Conservation (phyloP, 1,140 invertebrate species). For the Heterodera schachtii region DNA sequence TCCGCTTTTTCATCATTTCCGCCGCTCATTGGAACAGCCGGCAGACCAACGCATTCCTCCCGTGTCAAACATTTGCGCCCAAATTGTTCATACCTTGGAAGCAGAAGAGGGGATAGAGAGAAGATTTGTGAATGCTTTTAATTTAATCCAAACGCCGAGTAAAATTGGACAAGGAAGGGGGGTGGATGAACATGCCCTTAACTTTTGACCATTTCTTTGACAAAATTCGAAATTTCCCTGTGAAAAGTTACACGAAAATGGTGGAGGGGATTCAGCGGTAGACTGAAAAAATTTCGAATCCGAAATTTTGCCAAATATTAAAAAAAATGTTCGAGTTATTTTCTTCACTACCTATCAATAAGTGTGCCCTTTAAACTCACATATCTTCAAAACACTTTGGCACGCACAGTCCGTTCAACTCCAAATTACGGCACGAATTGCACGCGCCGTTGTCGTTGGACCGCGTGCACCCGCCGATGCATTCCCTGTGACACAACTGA, state of each 20-base stretch:
- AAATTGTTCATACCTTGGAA: conserved; percentile 23
- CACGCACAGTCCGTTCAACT: conserved; percentile 72
- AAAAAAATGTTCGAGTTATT: too few relatives aligned
- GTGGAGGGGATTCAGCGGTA: too few relatives aligned
- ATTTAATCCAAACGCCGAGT: too few relatives aligned
- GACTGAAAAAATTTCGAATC: too few relatives aligned
- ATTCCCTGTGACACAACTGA: conserved; percentile 74
- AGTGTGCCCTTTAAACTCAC: conserved; percentile 65
- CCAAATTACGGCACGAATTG: conserved; percentile 75
- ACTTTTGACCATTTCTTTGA: too few relatives aligned
- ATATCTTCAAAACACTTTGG: conserved; percentile 74
- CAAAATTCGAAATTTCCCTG: too few relatives aligned
- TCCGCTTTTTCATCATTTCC: conserved; percentile 46
- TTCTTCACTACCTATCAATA: too few relatives aligned
- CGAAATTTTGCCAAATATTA: too few relatives aligned
- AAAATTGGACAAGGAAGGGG: too few relatives aligned
- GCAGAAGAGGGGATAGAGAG: neutral
- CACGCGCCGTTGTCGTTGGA: conserved; percentile 72
- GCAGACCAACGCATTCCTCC: conserved; percentile 74
- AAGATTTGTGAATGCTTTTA: too few relatives aligned
- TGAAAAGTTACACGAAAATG: too few relatives aligned
- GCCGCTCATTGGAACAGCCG: conserved; percentile 65
- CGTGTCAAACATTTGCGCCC: conserved; percentile 77
- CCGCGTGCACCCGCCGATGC: conserved; percentile 81
- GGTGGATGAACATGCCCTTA: too few relatives aligned